Percentiles rank a stretch among this genome's conserved stretches.
These are phyloP conservation scores for Sebastolobus alascanus DNA, from an alignment of 2,797 vertebrate species.

Conservation along the genomic window DNA sequence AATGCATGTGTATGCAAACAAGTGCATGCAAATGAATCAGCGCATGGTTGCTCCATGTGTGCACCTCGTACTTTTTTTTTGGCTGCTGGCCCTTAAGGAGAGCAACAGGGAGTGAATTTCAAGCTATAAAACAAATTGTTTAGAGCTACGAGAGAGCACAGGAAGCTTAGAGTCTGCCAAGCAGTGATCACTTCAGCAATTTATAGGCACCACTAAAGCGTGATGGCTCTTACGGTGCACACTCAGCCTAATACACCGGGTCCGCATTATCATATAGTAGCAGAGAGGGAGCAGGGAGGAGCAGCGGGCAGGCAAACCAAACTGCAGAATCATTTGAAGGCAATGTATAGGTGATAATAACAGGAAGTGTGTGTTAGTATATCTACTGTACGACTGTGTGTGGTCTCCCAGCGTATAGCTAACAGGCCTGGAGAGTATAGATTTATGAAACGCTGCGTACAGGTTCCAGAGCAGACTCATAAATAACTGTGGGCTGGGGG, in stretches of 20 bases:
- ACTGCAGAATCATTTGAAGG: conserved; percentile 37
- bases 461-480: conserved; percentile 52
- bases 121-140: conserved; percentile 74
- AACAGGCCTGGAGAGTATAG: conserved; percentile 41
- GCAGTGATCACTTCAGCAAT: conserved; percentile 68
- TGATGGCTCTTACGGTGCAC: conserved; percentile 60
- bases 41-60: conserved; percentile 19
- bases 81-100: conserved; percentile 30
- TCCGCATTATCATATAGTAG: conserved; percentile 61
- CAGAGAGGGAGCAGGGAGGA: conserved; percentile 35
- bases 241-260: conserved; percentile 50
- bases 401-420: conserved; percentile 47
- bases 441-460: conserved; percentile 54
- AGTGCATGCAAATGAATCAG: conserved; percentile 4
- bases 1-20: conserved; percentile 15
- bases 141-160: conserved; percentile 56
- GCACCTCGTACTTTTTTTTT: conserved; percentile 38
- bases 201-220: conserved; percentile 69
- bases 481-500: conserved; percentile 56
- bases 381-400: conserved; percentile 53
- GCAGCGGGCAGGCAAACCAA: conserved; percentile 29
- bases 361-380: conserved; percentile 23
- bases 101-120: conserved; percentile 55
- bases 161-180: conserved; percentile 70
- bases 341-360: conserved; percentile 40